Evolutionary conservation across 2,113 vertebrate species (phyloP).

Genomic region (Entomyzon cyanotis): DNA sequence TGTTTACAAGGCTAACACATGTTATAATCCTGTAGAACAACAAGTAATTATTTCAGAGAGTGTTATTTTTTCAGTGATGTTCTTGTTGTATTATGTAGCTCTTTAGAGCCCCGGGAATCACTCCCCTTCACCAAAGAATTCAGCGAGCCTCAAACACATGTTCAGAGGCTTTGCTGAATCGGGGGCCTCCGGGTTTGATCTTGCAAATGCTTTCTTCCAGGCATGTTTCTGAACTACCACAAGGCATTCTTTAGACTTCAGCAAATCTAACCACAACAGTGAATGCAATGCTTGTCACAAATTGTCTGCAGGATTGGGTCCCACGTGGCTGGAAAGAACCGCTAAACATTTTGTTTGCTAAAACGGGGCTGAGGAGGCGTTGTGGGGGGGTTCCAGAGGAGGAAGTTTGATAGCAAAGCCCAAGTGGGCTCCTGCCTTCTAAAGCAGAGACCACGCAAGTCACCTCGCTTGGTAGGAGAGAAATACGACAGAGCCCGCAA

Average conservation of each 20-base stretch:
- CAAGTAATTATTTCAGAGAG: conserved; percentile 40
- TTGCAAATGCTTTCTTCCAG: conserved; percentile 46
- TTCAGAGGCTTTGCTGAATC: conserved; percentile 45
- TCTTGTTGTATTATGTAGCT: conserved; percentile 36
- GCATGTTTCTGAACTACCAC: conserved; percentile 52
- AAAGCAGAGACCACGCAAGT: neutral
- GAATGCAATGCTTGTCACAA: conserved; percentile 15
- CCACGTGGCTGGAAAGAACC: neutral
- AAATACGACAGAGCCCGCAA: neutral
- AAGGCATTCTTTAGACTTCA: conserved; percentile 55
- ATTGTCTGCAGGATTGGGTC: conserved; percentile 45
- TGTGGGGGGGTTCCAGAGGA: neutral
- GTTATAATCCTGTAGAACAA: conserved; percentile 49
- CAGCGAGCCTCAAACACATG: conserved; percentile 46
- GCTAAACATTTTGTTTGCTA: neutral
- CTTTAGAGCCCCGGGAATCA: conserved; percentile 20
- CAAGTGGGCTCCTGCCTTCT: neutral
- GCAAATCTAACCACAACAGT: conserved; percentile 46
- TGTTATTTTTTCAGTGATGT: conserved; percentile 50
- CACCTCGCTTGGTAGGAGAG: neutral
- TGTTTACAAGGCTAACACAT: conserved; percentile 41
- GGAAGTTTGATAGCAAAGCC: neutral
- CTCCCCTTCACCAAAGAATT: conserved; percentile 57
- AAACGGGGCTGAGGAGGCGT: neutral
- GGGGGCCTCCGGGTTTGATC: conserved; percentile 53